phyloP scores from a whole-genome alignment of 2,888 invertebrate species.

The Luffia ferchaultella region DNA sequence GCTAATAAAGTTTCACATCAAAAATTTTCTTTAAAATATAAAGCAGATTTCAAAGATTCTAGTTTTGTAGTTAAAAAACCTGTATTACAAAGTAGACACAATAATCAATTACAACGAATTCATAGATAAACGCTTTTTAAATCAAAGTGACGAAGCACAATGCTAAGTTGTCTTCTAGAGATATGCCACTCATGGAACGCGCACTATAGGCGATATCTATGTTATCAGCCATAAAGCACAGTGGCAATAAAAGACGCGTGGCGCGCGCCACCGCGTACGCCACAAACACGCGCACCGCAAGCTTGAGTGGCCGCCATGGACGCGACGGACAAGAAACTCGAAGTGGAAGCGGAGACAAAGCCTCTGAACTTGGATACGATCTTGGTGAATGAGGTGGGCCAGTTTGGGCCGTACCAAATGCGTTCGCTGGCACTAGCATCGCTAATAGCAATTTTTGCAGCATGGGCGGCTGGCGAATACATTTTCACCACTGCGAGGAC shows the following conservation, averaged over 20 bases:
- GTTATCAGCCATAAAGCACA: not conserved
- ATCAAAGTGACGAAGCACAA: too few relatives aligned
- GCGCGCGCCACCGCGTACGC: not conserved
- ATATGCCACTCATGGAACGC: not conserved
- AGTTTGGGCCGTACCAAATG: constrained; percentile 65
- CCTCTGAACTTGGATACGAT: constrained; percentile 32
- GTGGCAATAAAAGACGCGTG: not conserved
- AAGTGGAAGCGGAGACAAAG: not conserved
- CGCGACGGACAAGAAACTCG: constrained; percentile 5
- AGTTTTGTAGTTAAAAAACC: too few relatives aligned
- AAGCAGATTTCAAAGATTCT: too few relatives aligned
- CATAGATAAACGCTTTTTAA: too few relatives aligned
- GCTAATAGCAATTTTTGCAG: constrained; percentile 62
- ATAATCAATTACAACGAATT: too few relatives aligned
- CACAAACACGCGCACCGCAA: not conserved
- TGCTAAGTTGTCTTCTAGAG: not conserved
- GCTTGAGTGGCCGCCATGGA: not conserved
- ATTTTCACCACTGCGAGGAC: constrained; percentile 64
- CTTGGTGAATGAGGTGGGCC: constrained; percentile 41
- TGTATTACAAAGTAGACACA: too few relatives aligned
- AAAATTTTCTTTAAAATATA: too few relatives aligned
- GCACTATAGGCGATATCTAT: not conserved
- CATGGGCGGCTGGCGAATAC: constrained; percentile 58
- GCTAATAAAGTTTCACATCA: too few relatives aligned
- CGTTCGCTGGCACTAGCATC: constrained; percentile 58